Percentiles rank a stretch among this genome's conserved stretches.
These are phyloP conservation scores for Oncorhynchus kisutch DNA, from an alignment of 2,113 vertebrate genomes.

Conservation along the genomic window DNA sequence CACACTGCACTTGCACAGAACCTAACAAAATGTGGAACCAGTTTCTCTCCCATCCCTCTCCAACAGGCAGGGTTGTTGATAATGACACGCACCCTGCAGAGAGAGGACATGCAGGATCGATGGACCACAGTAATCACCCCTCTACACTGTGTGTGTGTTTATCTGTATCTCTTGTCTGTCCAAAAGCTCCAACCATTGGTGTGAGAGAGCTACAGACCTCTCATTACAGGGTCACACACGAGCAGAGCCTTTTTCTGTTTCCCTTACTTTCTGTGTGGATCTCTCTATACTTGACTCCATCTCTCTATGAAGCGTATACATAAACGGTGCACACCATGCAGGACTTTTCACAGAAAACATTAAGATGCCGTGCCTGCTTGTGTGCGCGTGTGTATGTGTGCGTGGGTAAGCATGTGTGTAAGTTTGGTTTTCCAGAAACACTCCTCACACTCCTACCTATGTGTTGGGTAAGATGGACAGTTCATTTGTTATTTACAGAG, in stretches of 20 bases:
- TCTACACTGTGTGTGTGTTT: neutral
- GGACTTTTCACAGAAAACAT: no score
- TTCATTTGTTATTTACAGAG: conserved; percentile 63
- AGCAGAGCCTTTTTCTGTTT: neutral
- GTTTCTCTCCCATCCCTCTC: conserved; percentile 21
- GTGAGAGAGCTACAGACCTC: conserved; percentile 10
- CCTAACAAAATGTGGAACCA: no score
- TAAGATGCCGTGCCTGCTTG: neutral
- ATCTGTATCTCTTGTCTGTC: conserved; percentile 25
- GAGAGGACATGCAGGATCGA: conserved; percentile 67
- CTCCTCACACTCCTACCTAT: conserved; percentile 36
- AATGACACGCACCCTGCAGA: conserved; percentile 70
- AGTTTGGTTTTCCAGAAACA: neutral
- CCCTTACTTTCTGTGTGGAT: no score
- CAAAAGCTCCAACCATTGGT: conserved; percentile 33
- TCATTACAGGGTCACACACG: conserved; percentile 22
- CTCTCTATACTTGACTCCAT: no score
- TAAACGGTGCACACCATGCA: no score
- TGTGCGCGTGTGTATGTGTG: neutral
- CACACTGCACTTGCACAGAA: neutral
- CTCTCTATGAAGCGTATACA: no score
- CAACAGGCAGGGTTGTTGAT: conserved; percentile 62
- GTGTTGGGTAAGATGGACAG: conserved; percentile 49
- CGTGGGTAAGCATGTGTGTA: neutral
- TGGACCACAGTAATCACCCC: conserved; percentile 48